Conservation (phyloP, 2,113 vertebrate genomes). For the Oryzias melastigma region DNA sequence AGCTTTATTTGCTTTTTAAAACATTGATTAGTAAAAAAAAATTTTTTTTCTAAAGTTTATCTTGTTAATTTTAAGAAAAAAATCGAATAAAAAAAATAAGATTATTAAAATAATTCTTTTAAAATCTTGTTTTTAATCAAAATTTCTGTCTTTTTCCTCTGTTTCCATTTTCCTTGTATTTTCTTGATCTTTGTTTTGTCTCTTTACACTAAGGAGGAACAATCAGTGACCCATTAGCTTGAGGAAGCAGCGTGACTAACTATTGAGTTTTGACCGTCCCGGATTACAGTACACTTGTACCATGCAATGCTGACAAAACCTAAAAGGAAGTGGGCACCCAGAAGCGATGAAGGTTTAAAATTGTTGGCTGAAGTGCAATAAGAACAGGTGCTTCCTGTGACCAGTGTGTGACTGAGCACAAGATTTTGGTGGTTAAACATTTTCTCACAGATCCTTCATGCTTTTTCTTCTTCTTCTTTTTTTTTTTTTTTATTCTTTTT, state of each 20-base stretch:
- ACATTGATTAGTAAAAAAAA: too few species aligned
- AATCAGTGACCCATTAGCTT: conserved; percentile 5
- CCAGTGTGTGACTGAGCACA: not conserved
- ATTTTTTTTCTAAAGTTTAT: too few species aligned
- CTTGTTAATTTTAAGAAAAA: too few species aligned
- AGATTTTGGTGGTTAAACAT: not conserved
- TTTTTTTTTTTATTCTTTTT: too few species aligned
- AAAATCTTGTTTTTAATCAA: too few species aligned
- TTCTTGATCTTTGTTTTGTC: conserved; percentile 21
- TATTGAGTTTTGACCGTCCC: conserved; percentile 5
- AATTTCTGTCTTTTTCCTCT: not conserved
- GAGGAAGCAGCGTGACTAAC: conserved; percentile 9
- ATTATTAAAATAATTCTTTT: too few species aligned
- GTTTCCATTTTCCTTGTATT: not conserved
- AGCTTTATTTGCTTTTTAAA: too few species aligned
- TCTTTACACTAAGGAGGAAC: conserved; percentile 1
- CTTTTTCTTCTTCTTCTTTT: not conserved
- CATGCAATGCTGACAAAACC: not conserved
- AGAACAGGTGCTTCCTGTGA: conserved; percentile 34
- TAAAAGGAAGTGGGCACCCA: conserved; percentile 37
- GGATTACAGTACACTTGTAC: not conserved
- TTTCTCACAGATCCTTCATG: not conserved
- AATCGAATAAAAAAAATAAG: too few species aligned
- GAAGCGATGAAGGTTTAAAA: conserved; percentile 8
- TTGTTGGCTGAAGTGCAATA: conserved; percentile 1